Base-by-base conservation (phyloP, 64 coral and sea anemone species). In the Dendronephthya gigantea region DNA sequence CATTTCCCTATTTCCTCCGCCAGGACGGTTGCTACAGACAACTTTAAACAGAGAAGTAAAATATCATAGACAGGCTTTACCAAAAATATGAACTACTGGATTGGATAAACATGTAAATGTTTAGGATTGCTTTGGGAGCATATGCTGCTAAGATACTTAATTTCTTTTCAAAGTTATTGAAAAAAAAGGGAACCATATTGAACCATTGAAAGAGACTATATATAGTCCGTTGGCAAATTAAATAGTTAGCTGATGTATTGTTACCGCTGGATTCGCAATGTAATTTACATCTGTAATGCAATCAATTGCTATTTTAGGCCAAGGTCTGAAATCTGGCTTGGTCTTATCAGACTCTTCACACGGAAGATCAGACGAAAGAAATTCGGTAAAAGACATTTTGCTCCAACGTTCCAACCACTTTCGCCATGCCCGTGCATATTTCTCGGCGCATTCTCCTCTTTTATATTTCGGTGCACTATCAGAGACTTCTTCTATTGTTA, bases 381-480 rank as follows among this genome's bases (percentile, higher is more conserved):
- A 79, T 34, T 79, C 27, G 29, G 37, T 15, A 39, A 79, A 79
- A 39, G 72, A 79, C 72, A 79, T 79, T 79, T 79, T 79, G 32
- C 72, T 79, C 72, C 72, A 79, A 12, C 72, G 72, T 35, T 79
- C 72, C 72, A 79, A 35, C 72, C 72, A 79, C 29, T 79, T 34
- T 19, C 30, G 32, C 72, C 72, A 79, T 33, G 2, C 0, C 2
- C 13, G 16, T 3, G 72, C 29, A 29, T 79, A 79, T 39, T 79
- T 79, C 72, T 79, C 36, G 0, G 29, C 27, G 29, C 29, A 35
- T 33, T 34, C 72, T 33, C 29, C 36, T 19, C 14, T 34, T 79
- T 19, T 19, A 15, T 0, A 0, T 34, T 35, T 29, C 4, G 72
- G 72, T 16, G 32, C 72, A 79, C 32, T 36, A 8, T 79, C 32